Conservation (phyloP, 2,888 invertebrate species). For the Xestia c-nigrum region DNA sequence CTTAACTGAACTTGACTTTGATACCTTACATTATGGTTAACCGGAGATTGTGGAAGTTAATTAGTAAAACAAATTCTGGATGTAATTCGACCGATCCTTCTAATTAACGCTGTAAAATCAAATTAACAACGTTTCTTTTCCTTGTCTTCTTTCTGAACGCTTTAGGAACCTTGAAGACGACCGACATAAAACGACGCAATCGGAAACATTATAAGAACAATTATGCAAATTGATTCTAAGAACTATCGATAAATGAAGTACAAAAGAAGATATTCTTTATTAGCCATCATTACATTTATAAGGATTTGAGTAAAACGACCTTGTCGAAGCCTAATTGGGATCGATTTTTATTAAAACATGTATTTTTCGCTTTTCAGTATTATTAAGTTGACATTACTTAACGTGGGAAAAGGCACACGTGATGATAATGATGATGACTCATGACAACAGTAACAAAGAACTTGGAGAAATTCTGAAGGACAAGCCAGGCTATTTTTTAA, state of each 20-base stretch:
- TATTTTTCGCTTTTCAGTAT: conserved; percentile 18
- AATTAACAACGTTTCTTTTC: neutral
- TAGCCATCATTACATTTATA: conserved; percentile 43
- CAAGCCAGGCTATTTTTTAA: neutral
- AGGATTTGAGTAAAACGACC: conserved; percentile 35
- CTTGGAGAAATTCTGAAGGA: neutral
- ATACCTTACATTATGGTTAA: neutral
- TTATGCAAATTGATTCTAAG: conserved; percentile 16
- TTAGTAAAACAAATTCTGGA: neutral
- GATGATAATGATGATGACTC: neutral
- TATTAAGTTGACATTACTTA: conserved; percentile 1
- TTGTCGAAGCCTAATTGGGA: conserved; percentile 34
- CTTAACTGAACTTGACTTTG: neutral
- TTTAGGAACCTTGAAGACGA: conserved; percentile 1
- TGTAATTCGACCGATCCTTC: neutral
- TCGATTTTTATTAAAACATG: conserved; percentile 46
- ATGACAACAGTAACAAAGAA: neutral
- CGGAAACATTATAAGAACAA: neutral
- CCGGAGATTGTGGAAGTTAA: neutral
- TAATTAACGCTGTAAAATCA: neutral
- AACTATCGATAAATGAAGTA: conserved; percentile 10
- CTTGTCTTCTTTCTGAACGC: neutral
- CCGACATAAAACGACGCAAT: neutral
- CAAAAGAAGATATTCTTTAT: conserved; percentile 27
- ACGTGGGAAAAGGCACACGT: conserved; percentile 34